Base-by-base conservation (phyloP, 2,113 vertebrate species). In the Hippocampus comes region DNA sequence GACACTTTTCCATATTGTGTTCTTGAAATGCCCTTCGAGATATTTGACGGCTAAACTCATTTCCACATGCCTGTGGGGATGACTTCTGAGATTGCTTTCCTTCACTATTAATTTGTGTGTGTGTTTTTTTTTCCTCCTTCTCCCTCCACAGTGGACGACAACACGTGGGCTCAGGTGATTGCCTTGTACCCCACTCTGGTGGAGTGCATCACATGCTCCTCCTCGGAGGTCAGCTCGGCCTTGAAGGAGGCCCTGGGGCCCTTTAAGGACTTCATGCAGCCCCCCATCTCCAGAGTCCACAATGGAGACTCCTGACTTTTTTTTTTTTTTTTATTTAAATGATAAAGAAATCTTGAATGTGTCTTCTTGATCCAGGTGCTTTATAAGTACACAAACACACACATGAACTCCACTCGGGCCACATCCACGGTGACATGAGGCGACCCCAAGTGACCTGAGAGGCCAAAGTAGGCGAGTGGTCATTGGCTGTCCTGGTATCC, bases 261-360 rank as follows among this genome's bases (percentile, higher is more conserved):
- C 71, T 99, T 99, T 90, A 97, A 98, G 92, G 97, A 99, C 93
- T 98, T 99, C 90, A 98, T 99, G 96, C 96, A 97, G 72, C 95
- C 97, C 79, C 97, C 97, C 74, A 91, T 94, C 91, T 90, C 93
- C 90, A 96, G 94, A 93, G 94, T 98, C 88, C 96, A 99, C 86
- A 99, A 99, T 12, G 97, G 97, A 87, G 96, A 98, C 78, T 98
- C 96, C 76, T 99, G 96, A 99, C 92, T 91, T 25, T 4, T 63
- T 61, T 49, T 20, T 49, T 21, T 30, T 67, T 75, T 69, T 74
- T 68, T 87, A n/a, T 90, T 83, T 64, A 0, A 21, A 81, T 69
- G 83, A 89, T 74, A 82, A 88, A 90, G 84, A 90, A 87, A 87
- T 75, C 76, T 82, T 83, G 88, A 92, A 89, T 89, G 88, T 91